These are phyloP conservation scores for Chironomus tentans DNA, from an alignment of 2,888 invertebrate species.

Conservation along the genomic window DNA sequence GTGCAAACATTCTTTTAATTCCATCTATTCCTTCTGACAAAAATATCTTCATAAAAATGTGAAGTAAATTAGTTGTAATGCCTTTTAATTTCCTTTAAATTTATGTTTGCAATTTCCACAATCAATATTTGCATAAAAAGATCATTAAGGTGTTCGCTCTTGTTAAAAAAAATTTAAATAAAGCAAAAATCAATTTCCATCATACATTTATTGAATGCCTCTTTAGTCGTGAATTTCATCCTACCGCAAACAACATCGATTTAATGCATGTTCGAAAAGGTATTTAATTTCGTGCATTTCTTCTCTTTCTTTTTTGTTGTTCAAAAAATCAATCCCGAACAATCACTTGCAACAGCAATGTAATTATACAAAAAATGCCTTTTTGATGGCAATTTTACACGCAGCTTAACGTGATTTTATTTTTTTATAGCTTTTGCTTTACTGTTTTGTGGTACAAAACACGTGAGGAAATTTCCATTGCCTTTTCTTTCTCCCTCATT, in stretches of 20 bases:
- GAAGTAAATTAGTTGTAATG: too few relatives aligned
- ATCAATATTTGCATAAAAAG: too few relatives aligned
- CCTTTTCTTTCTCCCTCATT: conserved; percentile 10
- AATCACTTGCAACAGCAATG: conserved; percentile 21
- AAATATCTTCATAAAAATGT: too few relatives aligned
- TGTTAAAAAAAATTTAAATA: background rate
- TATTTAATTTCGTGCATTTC: conserved; percentile 25
- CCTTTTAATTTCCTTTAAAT: too few relatives aligned
- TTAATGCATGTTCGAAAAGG: background rate
- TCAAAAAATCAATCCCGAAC: conserved; percentile 18
- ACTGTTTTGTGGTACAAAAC: background rate
- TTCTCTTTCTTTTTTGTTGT: background rate
- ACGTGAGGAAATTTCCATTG: conserved; percentile 18
- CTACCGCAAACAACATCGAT: background rate
- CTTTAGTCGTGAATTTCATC: background rate
- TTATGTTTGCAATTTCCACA: too few relatives aligned
- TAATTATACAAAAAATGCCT: conserved; percentile 25
- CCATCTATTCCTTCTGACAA: too few relatives aligned
- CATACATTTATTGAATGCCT: background rate
- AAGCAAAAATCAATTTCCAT: background rate
- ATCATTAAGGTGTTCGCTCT: too few relatives aligned
- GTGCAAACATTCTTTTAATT: too few relatives aligned
- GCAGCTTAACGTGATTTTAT: conserved; percentile 28
- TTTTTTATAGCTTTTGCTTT: background rate
- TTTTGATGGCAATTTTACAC: conserved; percentile 28